Percentiles rank a stretch among this genome's conserved stretches.
These are phyloP conservation scores for Rhaphigaster nebulosa DNA, from an alignment of 2,888 invertebrate species.

Conservation along the genomic window DNA sequence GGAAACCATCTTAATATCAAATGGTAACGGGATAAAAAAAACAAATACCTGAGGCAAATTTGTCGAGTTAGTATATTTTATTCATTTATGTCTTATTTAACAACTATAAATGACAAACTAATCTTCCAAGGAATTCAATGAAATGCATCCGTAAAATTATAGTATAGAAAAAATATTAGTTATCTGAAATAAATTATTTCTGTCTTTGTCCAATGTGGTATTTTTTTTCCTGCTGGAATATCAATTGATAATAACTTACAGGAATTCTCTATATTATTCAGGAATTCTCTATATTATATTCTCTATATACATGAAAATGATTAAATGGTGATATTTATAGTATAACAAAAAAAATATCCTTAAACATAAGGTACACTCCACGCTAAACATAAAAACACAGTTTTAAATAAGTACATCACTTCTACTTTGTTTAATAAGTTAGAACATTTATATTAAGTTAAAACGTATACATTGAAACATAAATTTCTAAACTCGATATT, in stretches of 20 bases:
- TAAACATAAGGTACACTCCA: background rate
- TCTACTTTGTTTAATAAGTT: background rate
- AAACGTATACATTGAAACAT: constrained; percentile 87
- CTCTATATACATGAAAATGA: background rate
- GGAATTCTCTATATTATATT: background rate
- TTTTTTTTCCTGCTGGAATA: background rate
- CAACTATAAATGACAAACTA: background rate
- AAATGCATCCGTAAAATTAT: background rate
- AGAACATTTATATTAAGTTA: constrained; percentile 68
- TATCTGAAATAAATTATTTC: background rate
- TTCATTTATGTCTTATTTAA: background rate
- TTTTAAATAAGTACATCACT: constrained; percentile 3
- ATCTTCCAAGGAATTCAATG: background rate
- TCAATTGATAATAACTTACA: background rate
- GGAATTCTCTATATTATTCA: background rate
- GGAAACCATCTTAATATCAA: background rate
- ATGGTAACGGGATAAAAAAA: background rate
- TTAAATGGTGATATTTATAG: background rate
- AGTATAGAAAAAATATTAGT: background rate
- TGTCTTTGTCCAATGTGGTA: background rate
- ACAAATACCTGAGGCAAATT: background rate
- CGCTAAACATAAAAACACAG: background rate
- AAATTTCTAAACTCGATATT: constrained; percentile 87
- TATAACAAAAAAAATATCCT: background rate
- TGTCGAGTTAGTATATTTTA: background rate